Conservation (phyloP, 2,113 vertebrate genomes). For the Coreoperca whiteheadi region DNA sequence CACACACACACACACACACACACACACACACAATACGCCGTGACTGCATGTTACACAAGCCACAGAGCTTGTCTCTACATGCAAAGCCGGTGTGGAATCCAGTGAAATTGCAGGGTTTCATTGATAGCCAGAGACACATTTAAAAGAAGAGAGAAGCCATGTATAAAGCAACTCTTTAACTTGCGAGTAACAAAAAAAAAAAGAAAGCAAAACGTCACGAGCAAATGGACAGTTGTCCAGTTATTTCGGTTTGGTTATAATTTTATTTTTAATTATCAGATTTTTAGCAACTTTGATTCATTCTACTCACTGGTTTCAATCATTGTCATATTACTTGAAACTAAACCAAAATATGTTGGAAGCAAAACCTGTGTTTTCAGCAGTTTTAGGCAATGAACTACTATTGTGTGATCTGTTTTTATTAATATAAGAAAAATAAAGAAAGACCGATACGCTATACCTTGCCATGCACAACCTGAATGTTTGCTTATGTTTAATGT, state of each 20-base stretch:
- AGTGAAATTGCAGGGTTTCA: conserved; percentile 85
- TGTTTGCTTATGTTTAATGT: neutral
- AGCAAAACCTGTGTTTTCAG: neutral
- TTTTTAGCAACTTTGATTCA: neutral
- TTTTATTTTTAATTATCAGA: neutral
- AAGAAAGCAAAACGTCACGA: neutral
- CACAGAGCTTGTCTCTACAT: conserved; percentile 78
- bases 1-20: conserved; percentile 42
- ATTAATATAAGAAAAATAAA: neutral
- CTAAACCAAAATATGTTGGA: neutral
- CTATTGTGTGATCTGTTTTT: neutral
- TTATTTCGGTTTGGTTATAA: neutral
- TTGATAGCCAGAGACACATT: conserved; percentile 74
- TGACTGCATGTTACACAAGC: conserved; percentile 74
- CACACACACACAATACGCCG: conserved; percentile 39
- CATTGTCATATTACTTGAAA: neutral
- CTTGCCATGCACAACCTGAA: neutral
- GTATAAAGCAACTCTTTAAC: conserved; percentile 21
- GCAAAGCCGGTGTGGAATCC: conserved; percentile 81
- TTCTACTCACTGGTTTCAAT: neutral
- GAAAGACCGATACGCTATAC: neutral
- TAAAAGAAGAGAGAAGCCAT: conserved; percentile 47
- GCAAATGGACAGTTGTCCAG: neutral
- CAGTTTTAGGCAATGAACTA: neutral
- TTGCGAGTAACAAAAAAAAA: conserved; percentile 16